Evolutionary conservation across 2,113 vertebrate species (phyloP).

Genomic region (Actinemys pallida): DNA sequence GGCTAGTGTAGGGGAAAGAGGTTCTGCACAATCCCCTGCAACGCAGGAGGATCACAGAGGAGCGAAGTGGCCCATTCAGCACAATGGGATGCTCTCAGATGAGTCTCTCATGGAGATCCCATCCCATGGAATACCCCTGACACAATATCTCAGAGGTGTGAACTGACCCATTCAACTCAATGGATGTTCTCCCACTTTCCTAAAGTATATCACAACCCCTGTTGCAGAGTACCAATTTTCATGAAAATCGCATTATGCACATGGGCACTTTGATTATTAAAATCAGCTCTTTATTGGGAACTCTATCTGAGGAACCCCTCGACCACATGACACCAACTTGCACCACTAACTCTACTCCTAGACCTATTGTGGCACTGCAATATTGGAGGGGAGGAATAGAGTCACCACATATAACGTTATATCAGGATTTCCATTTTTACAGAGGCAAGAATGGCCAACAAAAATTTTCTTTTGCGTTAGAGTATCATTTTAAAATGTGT

Average conservation of each 20-base stretch:
- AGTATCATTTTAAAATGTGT: not conserved
- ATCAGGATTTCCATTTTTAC: not conserved
- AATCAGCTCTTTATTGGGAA: not conserved
- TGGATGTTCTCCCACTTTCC: not conserved
- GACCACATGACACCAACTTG: not conserved
- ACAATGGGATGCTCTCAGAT: fast-evolving
- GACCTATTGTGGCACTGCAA: not conserved
- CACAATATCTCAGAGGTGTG: not conserved
- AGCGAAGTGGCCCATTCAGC: not conserved
- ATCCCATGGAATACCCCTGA: not conserved
- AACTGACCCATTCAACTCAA: not conserved
- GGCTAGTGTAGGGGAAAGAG: not conserved
- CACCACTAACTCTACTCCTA: not conserved
- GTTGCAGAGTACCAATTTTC: fast-evolving
- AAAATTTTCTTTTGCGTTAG: fast-evolving
- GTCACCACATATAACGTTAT: not conserved
- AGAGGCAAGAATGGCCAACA: not conserved
- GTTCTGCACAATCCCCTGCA: not conserved
- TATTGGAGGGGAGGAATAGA: not conserved
- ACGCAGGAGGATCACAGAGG: not conserved
- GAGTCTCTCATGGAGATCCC: not conserved
- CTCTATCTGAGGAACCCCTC: not conserved
- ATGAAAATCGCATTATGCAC: not conserved
- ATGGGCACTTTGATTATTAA: not conserved
- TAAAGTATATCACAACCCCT: not conserved